A percentile compares a stretch with the other conserved stretches of the same genome.
Conservation (phyloP, 2,113 vertebrate genomes). For the Tinamus guttatus region DNA sequence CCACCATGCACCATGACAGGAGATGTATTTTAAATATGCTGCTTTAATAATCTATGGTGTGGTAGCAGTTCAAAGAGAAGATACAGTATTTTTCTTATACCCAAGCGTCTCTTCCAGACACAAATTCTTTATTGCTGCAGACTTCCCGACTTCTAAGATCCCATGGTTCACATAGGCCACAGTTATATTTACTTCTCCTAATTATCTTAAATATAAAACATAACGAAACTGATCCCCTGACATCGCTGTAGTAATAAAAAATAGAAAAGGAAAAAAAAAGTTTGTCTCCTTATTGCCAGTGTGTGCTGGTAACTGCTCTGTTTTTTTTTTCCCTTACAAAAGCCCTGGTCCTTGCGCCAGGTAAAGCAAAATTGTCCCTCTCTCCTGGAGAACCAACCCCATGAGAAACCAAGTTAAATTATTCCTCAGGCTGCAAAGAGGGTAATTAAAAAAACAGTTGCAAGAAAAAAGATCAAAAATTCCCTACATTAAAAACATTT, state of each 20-base stretch:
- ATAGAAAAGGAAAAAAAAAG: conserved; percentile 34
- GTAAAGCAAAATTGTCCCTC: background rate
- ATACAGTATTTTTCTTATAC: background rate
- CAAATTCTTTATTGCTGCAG: conserved; percentile 41
- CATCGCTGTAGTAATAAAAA: conserved; percentile 50
- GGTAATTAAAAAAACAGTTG: background rate
- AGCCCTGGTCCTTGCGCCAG: background rate
- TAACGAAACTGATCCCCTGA: conserved; percentile 4
- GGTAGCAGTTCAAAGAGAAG: conserved; percentile 29
- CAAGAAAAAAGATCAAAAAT: conserved; percentile 12
- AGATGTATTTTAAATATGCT: conserved; percentile 49
- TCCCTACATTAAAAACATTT: background rate
- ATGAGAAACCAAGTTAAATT: background rate
- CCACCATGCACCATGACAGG: too few relatives aligned
- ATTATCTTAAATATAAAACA: conserved; percentile 62
- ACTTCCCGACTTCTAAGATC: background rate
- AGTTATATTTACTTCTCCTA: conserved; percentile 31
- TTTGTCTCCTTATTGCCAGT: conserved; percentile 14
- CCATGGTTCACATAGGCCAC: background rate
- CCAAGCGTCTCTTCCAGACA: background rate
- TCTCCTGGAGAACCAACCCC: background rate
- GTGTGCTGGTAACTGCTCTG: background rate
- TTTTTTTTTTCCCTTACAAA: background rate
- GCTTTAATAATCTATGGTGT: conserved; percentile 45
- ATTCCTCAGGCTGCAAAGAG: conserved; percentile 29